Conservation (phyloP, 2,113 vertebrate genomes). For the Gasterosteus nipponicus region DNA sequence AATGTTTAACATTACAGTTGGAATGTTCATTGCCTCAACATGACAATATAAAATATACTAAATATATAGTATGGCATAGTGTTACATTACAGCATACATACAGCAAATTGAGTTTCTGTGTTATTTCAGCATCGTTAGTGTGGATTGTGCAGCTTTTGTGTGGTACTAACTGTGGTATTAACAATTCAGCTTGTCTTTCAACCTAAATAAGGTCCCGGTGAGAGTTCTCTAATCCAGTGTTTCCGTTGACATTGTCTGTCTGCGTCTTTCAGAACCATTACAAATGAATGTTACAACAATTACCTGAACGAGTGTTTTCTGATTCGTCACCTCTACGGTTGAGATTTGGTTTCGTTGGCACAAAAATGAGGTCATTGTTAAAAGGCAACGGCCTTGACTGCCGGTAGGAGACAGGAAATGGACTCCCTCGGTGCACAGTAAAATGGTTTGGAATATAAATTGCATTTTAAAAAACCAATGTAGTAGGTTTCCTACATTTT, state of each 20-base stretch:
- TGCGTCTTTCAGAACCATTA: neutral
- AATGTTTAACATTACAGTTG: neutral
- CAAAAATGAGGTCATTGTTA: neutral
- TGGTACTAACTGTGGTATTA: neutral
- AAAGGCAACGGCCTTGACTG: neutral
- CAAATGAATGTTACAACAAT: neutral
- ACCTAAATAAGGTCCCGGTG: neutral
- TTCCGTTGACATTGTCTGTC: neutral
- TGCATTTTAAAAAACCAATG: constrained; percentile 8
- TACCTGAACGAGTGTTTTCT: neutral
- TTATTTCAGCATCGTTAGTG: neutral
- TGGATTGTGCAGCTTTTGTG: neutral
- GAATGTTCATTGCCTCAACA: neutral
- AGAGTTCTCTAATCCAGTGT: neutral
- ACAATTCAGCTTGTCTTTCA: neutral
- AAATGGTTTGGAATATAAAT: neutral
- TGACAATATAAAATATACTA: neutral
- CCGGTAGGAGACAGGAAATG: neutral
- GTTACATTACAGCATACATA: neutral
- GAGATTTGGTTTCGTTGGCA: neutral
- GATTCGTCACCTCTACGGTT: neutral
- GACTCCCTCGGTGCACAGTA: neutral
- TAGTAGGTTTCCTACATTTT: neutral
- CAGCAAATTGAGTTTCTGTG: neutral
- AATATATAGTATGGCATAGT: neutral